phyloP scores from a whole-genome alignment of 2,113 vertebrate species.

The Synodontis membranacea region DNA sequence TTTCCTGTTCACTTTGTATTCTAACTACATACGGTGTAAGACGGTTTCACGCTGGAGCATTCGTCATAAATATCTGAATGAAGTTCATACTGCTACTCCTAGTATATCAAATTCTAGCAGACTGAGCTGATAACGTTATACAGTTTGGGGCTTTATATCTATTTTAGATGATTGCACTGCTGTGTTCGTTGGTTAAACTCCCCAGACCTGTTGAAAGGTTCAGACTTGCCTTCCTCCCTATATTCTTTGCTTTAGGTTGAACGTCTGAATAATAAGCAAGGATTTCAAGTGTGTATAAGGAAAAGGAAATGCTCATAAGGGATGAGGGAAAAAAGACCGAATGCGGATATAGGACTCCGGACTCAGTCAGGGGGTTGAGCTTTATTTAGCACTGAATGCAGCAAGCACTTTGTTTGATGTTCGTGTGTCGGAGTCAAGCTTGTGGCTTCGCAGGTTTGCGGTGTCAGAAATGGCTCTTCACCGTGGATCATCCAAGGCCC shows the following conservation, averaged over 20 bases:
- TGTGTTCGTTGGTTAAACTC: background rate
- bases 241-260: background rate
- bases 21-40: background rate
- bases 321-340: background rate
- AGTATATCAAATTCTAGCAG: background rate
- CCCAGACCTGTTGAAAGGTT: background rate
- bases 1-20: background rate
- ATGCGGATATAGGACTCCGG: background rate
- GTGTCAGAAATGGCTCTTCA: constrained; percentile 15
- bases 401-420: constrained; percentile 5
- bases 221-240: background rate
- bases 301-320: no score
- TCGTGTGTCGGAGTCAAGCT: constrained; percentile 13
- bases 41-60: background rate
- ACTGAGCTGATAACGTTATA: background rate
- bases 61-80: background rate
- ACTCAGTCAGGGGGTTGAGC: constrained; percentile 1
- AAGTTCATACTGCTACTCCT: background rate
- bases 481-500: constrained; percentile 25
- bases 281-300: background rate
- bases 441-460: constrained; percentile 13
- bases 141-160: background rate
- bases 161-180: background rate
- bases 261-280: background rate
- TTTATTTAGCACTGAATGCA: constrained; percentile 12